Evolutionary conservation across 2,888 invertebrate species (phyloP).

Genomic region (Laspeyria flexula): DNA sequence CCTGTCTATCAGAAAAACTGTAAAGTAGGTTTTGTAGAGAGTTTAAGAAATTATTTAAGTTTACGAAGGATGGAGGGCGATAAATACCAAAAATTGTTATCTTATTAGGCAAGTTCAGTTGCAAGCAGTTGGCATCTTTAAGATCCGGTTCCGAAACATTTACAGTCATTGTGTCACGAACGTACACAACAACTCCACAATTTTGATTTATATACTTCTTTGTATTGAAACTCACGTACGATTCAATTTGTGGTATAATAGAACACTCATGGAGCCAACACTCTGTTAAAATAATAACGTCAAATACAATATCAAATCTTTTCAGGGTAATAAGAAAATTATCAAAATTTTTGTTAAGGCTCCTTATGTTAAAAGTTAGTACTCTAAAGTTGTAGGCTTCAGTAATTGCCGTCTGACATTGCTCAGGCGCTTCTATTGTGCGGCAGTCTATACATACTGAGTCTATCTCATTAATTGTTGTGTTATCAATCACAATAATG

Average conservation of each 20-base stretch:
- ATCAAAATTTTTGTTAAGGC: conserved; percentile 21
- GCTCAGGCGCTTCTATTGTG: conserved; percentile 3
- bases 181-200: conserved; percentile 24
- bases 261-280: conserved; percentile 17
- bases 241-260: conserved; percentile 10
- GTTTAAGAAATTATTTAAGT: conserved; percentile 7
- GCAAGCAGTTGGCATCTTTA: conserved; percentile 18
- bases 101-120: conserved; percentile 1
- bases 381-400: not conserved
- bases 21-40: conserved; percentile 5
- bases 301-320: conserved; percentile 10
- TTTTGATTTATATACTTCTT: conserved; percentile 15
- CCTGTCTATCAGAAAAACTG: not conserved
- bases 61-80: conserved; percentile 18
- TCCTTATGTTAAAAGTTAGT: conserved; percentile 11
- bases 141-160: conserved; percentile 13
- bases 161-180: conserved; percentile 8
- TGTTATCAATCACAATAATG: not conserved
- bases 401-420: not conserved
- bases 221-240: conserved; percentile 6
- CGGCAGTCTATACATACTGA: not conserved
- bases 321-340: conserved; percentile 5
- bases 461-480: not conserved
- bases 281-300: conserved; percentile 24
- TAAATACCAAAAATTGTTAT: conserved; percentile 15